phyloP scores from a whole-genome alignment of 37 sponge, comb jelly and placozoan species.

The Mnemiopsis leidyi region DNA sequence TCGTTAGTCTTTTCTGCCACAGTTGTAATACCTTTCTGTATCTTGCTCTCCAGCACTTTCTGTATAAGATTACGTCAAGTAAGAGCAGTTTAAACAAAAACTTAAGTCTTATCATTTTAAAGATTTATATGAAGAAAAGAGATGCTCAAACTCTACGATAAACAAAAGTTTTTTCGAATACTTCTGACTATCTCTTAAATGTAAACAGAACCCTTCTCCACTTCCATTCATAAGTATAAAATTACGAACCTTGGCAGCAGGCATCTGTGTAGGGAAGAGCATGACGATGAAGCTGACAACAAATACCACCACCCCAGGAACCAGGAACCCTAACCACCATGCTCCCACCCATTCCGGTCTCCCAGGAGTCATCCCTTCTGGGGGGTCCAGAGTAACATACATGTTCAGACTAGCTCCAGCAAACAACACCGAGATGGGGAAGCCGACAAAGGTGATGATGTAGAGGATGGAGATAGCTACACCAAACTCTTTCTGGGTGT shows the following conservation, averaged over 20 bases:
- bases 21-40: conserved; percentile 11
- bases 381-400: conserved; percentile 58
- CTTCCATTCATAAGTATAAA: no score
- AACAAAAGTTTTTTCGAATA: no score
- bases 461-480: conserved; percentile 31
- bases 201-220: no score
- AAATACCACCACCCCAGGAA: background rate
- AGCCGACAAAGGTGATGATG: conserved; percentile 19
- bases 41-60: background rate
- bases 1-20: conserved; percentile 5
- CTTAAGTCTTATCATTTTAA: no score
- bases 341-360: conserved; percentile 60
- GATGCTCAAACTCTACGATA: no score
- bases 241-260: background rate
- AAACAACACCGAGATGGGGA: conserved; percentile 35
- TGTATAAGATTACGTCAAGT: no score
- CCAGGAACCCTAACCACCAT: conserved; percentile 47
- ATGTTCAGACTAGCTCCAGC: background rate
- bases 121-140: no score
- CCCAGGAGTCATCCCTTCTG: conserved; percentile 7
- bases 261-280: conserved; percentile 27
- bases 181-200: no score
- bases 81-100: no score
- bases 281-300: conserved; percentile 27
- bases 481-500: conserved; percentile 40